Conservation (phyloP, 1,140 invertebrate genomes). For the Philaenus spumarius region DNA sequence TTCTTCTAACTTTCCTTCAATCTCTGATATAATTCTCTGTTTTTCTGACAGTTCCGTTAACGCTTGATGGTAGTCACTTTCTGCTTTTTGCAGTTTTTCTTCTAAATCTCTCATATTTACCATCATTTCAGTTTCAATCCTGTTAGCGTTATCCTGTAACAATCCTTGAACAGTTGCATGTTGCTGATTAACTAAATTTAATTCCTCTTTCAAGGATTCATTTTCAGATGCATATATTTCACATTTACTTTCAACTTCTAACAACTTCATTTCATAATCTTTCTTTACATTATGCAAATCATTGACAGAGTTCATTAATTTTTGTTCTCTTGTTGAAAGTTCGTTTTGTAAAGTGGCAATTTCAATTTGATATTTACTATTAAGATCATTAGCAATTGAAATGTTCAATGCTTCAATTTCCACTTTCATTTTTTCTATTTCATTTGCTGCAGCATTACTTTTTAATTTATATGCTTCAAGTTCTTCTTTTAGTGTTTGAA, state of each 20-base stretch:
- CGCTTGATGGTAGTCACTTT: too few species aligned
- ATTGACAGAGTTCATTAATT: slow-evolving; percentile 12
- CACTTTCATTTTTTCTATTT: slow-evolving; percentile 21
- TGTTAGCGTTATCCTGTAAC: too few species aligned
- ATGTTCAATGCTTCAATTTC: slow-evolving; percentile 27
- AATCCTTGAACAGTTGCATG: too few species aligned
- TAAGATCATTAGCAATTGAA: slow-evolving; percentile 22
- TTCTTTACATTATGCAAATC: slow-evolving; percentile 8
- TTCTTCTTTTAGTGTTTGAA: slow-evolving; percentile 16
- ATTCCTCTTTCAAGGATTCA: too few species aligned
- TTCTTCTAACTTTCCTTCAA: too few species aligned
- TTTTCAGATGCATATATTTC: background rate
- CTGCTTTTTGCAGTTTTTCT: too few species aligned
- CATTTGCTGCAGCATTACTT: background rate
- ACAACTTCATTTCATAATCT: background rate
- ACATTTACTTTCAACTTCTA: background rate
- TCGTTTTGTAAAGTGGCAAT: background rate
- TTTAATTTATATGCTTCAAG: slow-evolving; percentile 6
- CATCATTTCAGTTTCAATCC: too few species aligned
- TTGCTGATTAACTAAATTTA: too few species aligned
- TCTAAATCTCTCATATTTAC: too few species aligned
- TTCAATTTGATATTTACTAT: background rate
- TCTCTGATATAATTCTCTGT: too few species aligned
- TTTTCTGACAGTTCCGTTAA: too few species aligned
- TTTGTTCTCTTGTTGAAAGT: slow-evolving; percentile 4